phyloP scores from a whole-genome alignment of 2,888 invertebrate species.

The Anthophora plumipes region DNA sequence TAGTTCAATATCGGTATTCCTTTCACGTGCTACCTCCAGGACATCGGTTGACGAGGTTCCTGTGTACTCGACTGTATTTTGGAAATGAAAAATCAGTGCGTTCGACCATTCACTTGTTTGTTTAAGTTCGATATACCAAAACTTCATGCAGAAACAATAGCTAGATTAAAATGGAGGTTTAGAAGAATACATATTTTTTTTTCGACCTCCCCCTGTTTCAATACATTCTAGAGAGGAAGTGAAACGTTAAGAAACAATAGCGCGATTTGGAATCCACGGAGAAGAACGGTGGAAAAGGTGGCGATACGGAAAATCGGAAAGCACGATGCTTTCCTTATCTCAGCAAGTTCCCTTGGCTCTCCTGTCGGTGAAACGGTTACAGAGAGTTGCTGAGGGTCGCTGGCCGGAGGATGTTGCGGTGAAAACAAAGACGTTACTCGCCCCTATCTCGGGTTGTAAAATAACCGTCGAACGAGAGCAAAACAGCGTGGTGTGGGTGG shows the following conservation, averaged over 20 bases:
- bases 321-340: constrained; percentile 72
- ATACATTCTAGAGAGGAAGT: not conserved
- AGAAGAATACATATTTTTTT: not conserved
- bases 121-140: too few species aligned
- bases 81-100: constrained; percentile 8
- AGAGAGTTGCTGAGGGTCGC: constrained; percentile 50
- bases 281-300: constrained; percentile 17
- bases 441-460: constrained; percentile 83
- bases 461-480: constrained; percentile 82
- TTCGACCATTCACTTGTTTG: not conserved
- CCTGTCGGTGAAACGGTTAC: constrained; percentile 36
- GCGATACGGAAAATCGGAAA: constrained; percentile 68
- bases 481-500: constrained; percentile 70
- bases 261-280: constrained; percentile 13
- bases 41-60: constrained; percentile 11
- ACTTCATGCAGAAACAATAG: too few species aligned
- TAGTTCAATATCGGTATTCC: constrained; percentile 24
- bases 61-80: constrained; percentile 1
- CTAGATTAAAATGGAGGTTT: not conserved
- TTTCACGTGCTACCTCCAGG: constrained; percentile 6
- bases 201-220: too few species aligned
- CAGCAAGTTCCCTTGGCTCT: constrained; percentile 23
- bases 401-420: constrained; percentile 75
- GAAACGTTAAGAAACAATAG: not conserved
- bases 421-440: constrained; percentile 84